Base-by-base conservation (phyloP, 2,888 invertebrate genomes). In the Leptopilina myrica region DNA sequence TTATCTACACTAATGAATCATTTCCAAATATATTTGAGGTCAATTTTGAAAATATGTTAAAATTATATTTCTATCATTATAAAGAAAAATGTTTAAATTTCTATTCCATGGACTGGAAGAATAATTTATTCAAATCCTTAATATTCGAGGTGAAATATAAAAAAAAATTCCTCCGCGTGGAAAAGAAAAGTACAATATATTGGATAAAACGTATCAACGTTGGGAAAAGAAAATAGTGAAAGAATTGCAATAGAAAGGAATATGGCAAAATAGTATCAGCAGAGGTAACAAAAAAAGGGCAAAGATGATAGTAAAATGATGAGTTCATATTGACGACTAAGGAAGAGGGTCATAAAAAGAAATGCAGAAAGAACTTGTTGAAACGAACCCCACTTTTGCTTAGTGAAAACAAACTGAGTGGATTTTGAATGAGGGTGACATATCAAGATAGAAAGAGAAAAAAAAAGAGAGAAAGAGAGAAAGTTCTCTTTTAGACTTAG, bases 361-460 rank as follows among this genome's bases (percentile, higher is more conserved):
- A 43, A 33, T 65, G 6, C 40, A 26, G 40, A 65, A 40, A 65
- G 40, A 65, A 65, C 65, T 65, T 65, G 65, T 65, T 65, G 33
- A 65, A 65, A 26, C 65, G 65, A 40, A 26, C 64, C 11, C 64
- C 26, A 64, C 49, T 12, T 64, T 26, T 64, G 64, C 64, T 40
- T 40, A 65, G 65, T 65, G 65, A 40, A 65, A 65, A 65, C 40
- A 65, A 65, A 40, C 65, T 65, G 14, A 64, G 64, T 64, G 33
- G 64, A 64, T 64, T 49, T 64, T 64, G 64, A 64, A 64, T 14
- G 33, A 64, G 40, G 65, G 65, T 65, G 65, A 33, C 65, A 65
- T 40, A 65, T 40, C 33, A 40, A n/a, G 40, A 65, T 40, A 62
- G 62, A 49, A 2, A 49, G 49, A 49, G 49, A 49, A 11, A 49